These are phyloP conservation scores for Empis stercorea DNA, from an alignment of 2,888 invertebrate genomes.

Conservation along the genomic window DNA sequence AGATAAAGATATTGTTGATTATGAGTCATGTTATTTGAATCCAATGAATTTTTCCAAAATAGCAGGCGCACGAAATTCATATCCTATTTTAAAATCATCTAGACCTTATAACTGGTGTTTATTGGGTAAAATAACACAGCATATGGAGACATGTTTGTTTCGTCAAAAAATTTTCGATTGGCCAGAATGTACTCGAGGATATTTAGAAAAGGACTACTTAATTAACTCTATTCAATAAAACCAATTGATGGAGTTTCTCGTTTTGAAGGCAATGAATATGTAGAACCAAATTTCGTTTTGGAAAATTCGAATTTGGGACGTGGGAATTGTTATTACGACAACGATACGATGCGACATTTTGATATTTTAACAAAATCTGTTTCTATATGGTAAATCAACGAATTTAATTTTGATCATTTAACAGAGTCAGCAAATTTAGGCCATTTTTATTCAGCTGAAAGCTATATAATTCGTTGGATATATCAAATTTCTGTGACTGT, in stretches of 20 bases:
- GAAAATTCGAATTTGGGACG: conserved; percentile 81
- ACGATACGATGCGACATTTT: conserved; percentile 59
- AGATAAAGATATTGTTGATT: conserved; percentile 72
- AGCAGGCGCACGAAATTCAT: conserved; percentile 46
- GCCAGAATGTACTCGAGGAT: conserved; percentile 77
- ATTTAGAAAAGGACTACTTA: conserved; percentile 51
- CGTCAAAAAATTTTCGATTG: conserved; percentile 91
- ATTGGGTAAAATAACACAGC: conserved; percentile 77
- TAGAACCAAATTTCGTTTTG: conserved; percentile 67
- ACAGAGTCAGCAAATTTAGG: conserved; percentile 39
- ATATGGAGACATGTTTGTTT: conserved; percentile 87
- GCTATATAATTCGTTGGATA: conserved; percentile 86
- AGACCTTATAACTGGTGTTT: conserved; percentile 72
- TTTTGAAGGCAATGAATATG: conserved; percentile 46
- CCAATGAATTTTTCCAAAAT: conserved; percentile 55
- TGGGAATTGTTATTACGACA: conserved; percentile 70
- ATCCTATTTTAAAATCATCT: conserved; percentile 32
- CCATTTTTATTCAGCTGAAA: conserved; percentile 79
- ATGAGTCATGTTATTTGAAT: conserved; percentile 68
- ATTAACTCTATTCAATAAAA: conserved; percentile 36
- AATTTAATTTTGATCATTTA: conserved; percentile 51
- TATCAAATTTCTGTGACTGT: conserved; percentile 79
- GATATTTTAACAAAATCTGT: conserved; percentile 64
- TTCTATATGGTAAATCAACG: conserved; percentile 76
- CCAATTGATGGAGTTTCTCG: conserved; percentile 64